phyloP scores from a whole-genome alignment of 1,140 invertebrate genomes.

The Pantala flavescens region DNA sequence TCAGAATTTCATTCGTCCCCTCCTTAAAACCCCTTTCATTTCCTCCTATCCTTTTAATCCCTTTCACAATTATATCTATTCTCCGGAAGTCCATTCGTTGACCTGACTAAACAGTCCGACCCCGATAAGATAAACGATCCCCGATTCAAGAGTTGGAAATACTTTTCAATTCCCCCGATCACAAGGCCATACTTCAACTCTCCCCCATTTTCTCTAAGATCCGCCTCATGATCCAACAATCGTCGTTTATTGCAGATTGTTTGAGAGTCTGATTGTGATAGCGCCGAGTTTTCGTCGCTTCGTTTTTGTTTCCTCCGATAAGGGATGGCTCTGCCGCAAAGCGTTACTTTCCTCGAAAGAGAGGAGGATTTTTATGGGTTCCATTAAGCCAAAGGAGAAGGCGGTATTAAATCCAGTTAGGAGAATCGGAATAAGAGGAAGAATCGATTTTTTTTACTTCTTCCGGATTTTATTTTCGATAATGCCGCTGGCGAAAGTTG shows the following conservation, averaged over 20 bases:
- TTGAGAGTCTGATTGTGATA: neutral
- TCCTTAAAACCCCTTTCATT: too few relatives aligned
- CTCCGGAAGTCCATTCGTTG: neutral
- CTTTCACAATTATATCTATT: neutral
- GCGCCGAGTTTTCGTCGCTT: neutral
- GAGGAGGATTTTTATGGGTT: constrained; percentile 3
- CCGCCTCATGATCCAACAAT: neutral
- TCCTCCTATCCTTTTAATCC: too few relatives aligned
- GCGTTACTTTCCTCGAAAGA: neutral
- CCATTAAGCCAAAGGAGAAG: neutral
- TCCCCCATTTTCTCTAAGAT: neutral
- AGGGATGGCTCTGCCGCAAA: neutral
- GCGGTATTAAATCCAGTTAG: neutral
- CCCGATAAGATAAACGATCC: neutral
- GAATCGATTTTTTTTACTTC: too few relatives aligned
- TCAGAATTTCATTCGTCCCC: too few relatives aligned
- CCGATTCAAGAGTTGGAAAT: too few relatives aligned
- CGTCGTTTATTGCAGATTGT: constrained; percentile 1
- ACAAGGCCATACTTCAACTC: neutral
- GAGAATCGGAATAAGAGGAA: neutral
- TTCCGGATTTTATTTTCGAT: too few relatives aligned
- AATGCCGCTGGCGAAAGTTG: too few relatives aligned
- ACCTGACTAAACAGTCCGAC: neutral
- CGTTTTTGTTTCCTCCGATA: neutral
- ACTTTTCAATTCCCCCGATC: neutral